Evolutionary conservation across 2,113 vertebrate genomes (phyloP).

Genomic region (Macaca mulatta): DNA sequence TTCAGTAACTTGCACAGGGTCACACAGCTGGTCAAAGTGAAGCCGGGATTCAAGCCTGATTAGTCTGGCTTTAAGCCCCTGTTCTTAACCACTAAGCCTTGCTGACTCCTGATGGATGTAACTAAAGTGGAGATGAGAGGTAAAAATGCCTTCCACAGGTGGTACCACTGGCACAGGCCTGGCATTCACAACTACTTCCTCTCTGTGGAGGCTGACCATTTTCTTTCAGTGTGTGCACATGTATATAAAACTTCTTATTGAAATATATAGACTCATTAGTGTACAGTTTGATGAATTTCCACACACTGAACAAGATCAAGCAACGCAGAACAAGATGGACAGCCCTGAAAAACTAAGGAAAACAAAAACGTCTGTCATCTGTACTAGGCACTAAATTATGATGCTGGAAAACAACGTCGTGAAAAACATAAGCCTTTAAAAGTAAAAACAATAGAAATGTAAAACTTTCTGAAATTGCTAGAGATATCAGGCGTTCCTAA

Average conservation of each 20-base stretch:
- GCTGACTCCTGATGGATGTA: neutral
- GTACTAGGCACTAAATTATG: neutral
- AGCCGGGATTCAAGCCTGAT: neutral
- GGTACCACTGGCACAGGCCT: neutral
- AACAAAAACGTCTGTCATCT: neutral
- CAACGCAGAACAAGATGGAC: neutral
- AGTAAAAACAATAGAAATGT: neutral
- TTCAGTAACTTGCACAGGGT: neutral
- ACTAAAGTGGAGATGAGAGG: neutral
- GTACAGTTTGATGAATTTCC: neutral
- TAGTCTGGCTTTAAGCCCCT: neutral
- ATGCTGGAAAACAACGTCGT: neutral
- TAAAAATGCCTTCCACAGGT: neutral
- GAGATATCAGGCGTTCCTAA: neutral
- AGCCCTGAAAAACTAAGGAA: neutral
- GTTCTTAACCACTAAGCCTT: fast-evolving
- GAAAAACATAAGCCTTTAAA: neutral
- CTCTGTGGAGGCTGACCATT: neutral
- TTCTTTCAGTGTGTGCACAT: neutral
- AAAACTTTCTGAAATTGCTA: neutral
- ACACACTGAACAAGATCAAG: neutral
- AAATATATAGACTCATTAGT: neutral
- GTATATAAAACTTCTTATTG: neutral
- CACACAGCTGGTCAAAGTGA: neutral
- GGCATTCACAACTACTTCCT: neutral